Percentiles rank a stretch among this genome's conserved stretches.
phyloP scores from a whole-genome alignment of 2,888 invertebrate species.

The Stenchaetothrips biformis region DNA sequence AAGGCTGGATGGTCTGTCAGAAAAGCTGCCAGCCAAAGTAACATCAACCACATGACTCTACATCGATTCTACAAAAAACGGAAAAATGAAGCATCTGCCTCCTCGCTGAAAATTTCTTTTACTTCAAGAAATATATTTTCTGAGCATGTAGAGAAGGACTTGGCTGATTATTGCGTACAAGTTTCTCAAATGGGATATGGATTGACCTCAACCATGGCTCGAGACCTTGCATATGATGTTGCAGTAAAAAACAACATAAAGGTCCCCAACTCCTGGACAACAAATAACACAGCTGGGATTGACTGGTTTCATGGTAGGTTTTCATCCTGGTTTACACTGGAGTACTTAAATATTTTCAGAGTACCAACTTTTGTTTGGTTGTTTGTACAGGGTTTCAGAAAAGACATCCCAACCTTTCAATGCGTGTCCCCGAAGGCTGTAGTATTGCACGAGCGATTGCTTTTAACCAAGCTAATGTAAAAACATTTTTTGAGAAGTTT shows the following conservation, averaged over 20 bases:
- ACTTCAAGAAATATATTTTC: background rate
- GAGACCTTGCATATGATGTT: constrained; percentile 36
- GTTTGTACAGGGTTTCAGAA: background rate
- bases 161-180: background rate
- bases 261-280: constrained; percentile 35
- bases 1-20: background rate
- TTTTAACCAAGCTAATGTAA: background rate
- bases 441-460: background rate
- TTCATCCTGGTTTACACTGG: background rate
- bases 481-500: constrained; percentile 36
- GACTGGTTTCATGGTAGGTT: background rate
- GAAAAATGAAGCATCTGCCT: background rate
- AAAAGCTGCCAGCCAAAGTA: background rate
- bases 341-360: too few species aligned
- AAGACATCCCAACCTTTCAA: background rate
- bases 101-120: background rate
- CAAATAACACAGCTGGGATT: constrained; percentile 30
- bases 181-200: background rate
- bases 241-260: constrained; percentile 33
- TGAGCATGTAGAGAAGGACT: background rate
- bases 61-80: background rate
- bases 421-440: background rate
- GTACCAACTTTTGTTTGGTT: background rate
- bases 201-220: background rate
- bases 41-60: background rate